Evolutionary conservation across 35 echinoderm and acorn worm species (phyloP).

Genomic region (Heliocidaris tuberculata): DNA sequence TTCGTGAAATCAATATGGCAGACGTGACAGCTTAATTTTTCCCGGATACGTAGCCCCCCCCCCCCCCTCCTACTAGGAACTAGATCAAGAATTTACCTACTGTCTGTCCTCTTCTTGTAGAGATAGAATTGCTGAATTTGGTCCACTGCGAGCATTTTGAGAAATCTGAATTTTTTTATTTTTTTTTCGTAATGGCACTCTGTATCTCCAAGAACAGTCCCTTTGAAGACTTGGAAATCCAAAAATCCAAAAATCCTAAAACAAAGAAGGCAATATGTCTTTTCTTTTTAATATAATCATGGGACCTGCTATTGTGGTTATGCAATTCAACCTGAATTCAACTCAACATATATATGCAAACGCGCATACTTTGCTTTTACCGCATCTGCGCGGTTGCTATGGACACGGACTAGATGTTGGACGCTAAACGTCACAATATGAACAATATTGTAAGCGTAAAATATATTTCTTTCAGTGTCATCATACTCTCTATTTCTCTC

Average conservation of each 20-base stretch:
- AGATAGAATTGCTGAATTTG: background rate
- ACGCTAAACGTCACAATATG: background rate
- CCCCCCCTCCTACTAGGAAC: too few relatives aligned
- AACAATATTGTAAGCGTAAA: background rate
- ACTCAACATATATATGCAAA: background rate
- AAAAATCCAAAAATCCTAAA: too few relatives aligned
- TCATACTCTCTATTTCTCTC: background rate
- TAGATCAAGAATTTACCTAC: background rate
- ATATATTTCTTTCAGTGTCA: background rate
- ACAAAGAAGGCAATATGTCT: too few relatives aligned
- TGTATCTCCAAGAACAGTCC: too few relatives aligned
- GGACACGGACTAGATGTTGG: background rate
- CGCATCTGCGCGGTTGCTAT: background rate
- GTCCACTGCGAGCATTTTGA: background rate
- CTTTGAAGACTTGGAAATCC: too few relatives aligned
- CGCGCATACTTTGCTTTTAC: background rate
- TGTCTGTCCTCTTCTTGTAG: conserved; percentile 27
- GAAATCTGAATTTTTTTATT: background rate
- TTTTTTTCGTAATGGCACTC: too few relatives aligned
- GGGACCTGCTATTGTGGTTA: background rate
- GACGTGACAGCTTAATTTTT: too few relatives aligned
- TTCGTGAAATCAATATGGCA: too few relatives aligned
- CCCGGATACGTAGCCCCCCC: too few relatives aligned
- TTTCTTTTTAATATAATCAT: background rate
- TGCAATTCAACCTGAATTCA: too few relatives aligned